phyloP scores from a whole-genome alignment of 2,888 invertebrate species.

The Oeneis ivallda region DNA sequence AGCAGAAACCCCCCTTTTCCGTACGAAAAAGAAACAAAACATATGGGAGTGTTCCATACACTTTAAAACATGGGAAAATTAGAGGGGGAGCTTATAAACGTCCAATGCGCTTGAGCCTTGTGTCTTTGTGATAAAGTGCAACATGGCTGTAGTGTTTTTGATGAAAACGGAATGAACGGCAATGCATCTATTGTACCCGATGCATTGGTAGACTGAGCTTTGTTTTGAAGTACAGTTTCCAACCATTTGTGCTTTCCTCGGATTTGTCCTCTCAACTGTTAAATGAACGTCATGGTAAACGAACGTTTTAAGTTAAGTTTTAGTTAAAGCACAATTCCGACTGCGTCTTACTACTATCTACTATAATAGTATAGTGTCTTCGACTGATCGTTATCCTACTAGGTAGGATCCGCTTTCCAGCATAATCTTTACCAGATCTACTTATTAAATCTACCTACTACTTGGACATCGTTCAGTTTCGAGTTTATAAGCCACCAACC shows the following conservation, averaged over 20 bases:
- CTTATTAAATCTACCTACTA: too few species aligned
- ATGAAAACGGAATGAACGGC: conserved; percentile 37
- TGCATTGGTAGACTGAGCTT: conserved; percentile 37
- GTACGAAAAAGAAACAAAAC: conserved; percentile 43
- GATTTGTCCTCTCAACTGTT: neutral
- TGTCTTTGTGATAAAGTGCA: conserved; percentile 33
- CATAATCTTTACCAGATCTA: too few species aligned
- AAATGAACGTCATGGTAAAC: neutral
- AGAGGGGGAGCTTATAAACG: conserved; percentile 34
- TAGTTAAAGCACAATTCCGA: too few species aligned
- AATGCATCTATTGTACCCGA: conserved; percentile 34
- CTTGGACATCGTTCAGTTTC: too few species aligned
- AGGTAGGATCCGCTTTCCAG: too few species aligned
- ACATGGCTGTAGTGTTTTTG: conserved; percentile 24
- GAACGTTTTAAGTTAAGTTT: too few species aligned
- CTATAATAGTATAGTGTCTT: too few species aligned
- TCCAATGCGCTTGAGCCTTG: conserved; percentile 26
- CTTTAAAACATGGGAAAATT: conserved; percentile 40
- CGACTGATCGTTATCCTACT: too few species aligned
- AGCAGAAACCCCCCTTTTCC: conserved; percentile 25
- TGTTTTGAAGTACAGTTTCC: conserved; percentile 27
- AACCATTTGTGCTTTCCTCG: neutral
- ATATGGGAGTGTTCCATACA: conserved; percentile 42
- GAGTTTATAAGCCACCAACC: too few species aligned
- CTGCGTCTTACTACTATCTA: too few species aligned